A percentile compares a stretch with the other conserved stretches of the same genome.
phyloP scores from a whole-genome alignment of 2,888 invertebrate genomes.

The Neria commutata region DNA sequence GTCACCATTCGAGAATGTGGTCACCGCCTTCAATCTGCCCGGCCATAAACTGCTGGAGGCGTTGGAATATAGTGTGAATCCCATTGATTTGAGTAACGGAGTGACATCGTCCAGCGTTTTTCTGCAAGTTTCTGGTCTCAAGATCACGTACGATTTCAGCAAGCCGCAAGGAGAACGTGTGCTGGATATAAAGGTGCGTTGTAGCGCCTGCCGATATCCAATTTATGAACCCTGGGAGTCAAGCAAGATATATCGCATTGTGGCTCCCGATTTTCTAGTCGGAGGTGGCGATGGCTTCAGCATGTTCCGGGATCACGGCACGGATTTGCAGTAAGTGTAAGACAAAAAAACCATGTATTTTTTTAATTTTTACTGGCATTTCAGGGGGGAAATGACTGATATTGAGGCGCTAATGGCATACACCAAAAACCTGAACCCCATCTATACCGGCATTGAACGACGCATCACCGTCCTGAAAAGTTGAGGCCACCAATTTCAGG shows the following conservation, averaged over 20 bases:
- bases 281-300: slow-evolving; percentile 75
- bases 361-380: slow-evolving; percentile 25
- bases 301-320: slow-evolving; percentile 58
- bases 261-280: slow-evolving; percentile 68
- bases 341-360: not conserved
- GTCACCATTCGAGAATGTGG: slow-evolving; percentile 78
- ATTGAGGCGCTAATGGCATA: slow-evolving; percentile 48
- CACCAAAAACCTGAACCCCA: slow-evolving; percentile 35
- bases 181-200: slow-evolving; percentile 59
- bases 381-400: slow-evolving; percentile 36
- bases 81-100: slow-evolving; percentile 41
- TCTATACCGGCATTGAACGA: slow-evolving; percentile 42
- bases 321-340: slow-evolving; percentile 50
- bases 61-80: slow-evolving; percentile 66
- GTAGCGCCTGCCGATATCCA: slow-evolving; percentile 63
- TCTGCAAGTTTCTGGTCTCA: slow-evolving; percentile 67
- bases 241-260: slow-evolving; percentile 68
- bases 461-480: slow-evolving; percentile 41
- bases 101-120: slow-evolving; percentile 38
- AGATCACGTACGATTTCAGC: slow-evolving; percentile 66
- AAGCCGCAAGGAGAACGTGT: slow-evolving; percentile 68
- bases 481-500: not conserved
- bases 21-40: slow-evolving; percentile 73
- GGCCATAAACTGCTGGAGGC: slow-evolving; percentile 71
- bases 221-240: slow-evolving; percentile 67